Conservation (phyloP, 2,888 invertebrate species). For the Troides helena region DNA sequence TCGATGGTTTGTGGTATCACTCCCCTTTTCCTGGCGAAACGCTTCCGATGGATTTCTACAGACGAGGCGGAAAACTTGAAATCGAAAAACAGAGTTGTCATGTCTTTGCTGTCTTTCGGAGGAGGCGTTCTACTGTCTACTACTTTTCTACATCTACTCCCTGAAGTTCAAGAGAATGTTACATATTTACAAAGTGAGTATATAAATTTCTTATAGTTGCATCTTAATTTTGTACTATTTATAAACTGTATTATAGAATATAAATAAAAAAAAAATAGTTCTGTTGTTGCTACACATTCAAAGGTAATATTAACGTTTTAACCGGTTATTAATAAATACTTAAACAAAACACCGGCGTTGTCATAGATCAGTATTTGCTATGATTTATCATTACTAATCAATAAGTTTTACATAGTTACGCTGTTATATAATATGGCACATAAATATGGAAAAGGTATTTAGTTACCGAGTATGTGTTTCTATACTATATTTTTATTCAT, state of each 20-base stretch:
- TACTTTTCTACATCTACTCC: constrained; percentile 89
- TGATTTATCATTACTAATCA: constrained; percentile 3
- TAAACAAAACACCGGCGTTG: constrained; percentile 6
- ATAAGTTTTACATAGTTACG: background rate
- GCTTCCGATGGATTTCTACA: constrained; percentile 81
- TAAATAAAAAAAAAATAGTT: background rate
- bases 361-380: constrained; percentile 19
- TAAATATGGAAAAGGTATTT: constrained; percentile 1
- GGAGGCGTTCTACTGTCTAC: constrained; percentile 92
- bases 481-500: constrained; percentile 11
- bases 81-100: constrained; percentile 75
- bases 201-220: background rate
- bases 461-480: constrained; percentile 3
- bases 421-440: background rate
- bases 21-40: constrained; percentile 85
- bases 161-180: constrained; percentile 87
- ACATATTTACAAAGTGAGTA: constrained; percentile 78
- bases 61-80: constrained; percentile 71
- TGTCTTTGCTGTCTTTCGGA: constrained; percentile 87
- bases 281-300: background rate
- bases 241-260: background rate
- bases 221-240: background rate
- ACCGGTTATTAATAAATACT: constrained; percentile 14
- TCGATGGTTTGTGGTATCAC: constrained; percentile 87
- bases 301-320: background rate